Evolutionary conservation across 2,888 invertebrate genomes (phyloP).

Genomic region (Papilio demoleus): DNA sequence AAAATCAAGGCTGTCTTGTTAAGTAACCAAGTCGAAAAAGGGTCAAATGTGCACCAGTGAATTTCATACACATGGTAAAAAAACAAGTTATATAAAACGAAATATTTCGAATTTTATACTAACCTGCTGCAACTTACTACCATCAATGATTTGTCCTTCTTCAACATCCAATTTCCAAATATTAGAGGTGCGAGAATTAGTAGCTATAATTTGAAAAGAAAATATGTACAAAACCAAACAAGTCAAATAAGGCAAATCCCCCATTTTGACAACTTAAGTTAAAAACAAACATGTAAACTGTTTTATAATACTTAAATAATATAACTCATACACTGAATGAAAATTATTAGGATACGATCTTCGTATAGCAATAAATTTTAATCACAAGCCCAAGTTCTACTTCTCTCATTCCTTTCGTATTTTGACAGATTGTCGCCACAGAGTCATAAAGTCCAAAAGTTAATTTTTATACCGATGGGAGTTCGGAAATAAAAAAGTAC

Average conservation of each 20-base stretch:
- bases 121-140: slow-evolving; percentile 82
- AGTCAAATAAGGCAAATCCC: slow-evolving; percentile 83
- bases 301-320: slow-evolving; percentile 50
- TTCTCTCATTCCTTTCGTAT: slow-evolving; percentile 55
- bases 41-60: slow-evolving; percentile 33
- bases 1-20: slow-evolving; percentile 43
- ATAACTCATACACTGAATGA: slow-evolving; percentile 59
- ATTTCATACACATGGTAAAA: slow-evolving; percentile 46
- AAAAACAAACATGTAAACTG: slow-evolving; percentile 65
- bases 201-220: slow-evolving; percentile 87
- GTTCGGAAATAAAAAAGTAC: slow-evolving; percentile 15
- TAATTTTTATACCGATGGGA: slow-evolving; percentile 35
- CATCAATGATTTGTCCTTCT: slow-evolving; percentile 89
- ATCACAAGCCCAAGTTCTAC: slow-evolving; percentile 60
- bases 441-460: slow-evolving; percentile 31
- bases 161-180: slow-evolving; percentile 92
- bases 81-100: slow-evolving; percentile 70
- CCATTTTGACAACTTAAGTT: slow-evolving; percentile 72
- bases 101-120: slow-evolving; percentile 55
- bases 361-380: slow-evolving; percentile 60
- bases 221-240: slow-evolving; percentile 88
- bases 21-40: slow-evolving; percentile 35
- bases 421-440: slow-evolving; percentile 51
- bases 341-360: slow-evolving; percentile 55
- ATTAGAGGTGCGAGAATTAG: slow-evolving; percentile 92